Evolutionary conservation across 1,140 invertebrate genomes (phyloP).

Genomic region (Steinernema feltiae): DNA sequence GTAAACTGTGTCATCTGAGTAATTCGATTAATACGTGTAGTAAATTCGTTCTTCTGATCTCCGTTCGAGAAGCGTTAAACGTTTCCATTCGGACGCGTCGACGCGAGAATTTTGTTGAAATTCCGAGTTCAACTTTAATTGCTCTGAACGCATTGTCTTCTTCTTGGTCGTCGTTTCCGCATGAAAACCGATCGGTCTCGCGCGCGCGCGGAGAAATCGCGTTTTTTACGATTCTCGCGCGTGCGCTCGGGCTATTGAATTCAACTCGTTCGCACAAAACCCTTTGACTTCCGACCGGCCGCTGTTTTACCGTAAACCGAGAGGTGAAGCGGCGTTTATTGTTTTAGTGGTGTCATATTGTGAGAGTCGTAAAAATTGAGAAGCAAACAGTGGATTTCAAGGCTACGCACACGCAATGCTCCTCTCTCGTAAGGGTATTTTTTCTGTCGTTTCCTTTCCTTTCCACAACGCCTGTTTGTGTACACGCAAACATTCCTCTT

Average conservation of each 20-base stretch:
- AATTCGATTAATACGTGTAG: too few species aligned
- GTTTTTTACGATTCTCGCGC: background rate
- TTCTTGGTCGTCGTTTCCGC: background rate
- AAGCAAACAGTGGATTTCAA: conserved; percentile 7
- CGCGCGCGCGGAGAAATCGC: conserved; percentile 1
- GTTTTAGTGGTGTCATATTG: background rate
- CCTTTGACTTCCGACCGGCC: background rate
- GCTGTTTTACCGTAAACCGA: background rate
- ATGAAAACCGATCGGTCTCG: background rate
- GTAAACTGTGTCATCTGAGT: too few species aligned
- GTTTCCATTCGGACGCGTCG: background rate
- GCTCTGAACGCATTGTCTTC: background rate
- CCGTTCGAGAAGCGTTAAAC: background rate
- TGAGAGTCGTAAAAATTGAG: background rate
- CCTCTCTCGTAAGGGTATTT: background rate
- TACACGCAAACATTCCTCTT: too few species aligned
- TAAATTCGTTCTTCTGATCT: too few species aligned
- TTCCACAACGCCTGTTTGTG: too few species aligned
- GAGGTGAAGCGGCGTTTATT: conserved; percentile 10
- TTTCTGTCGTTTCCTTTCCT: background rate
- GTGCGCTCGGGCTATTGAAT: background rate
- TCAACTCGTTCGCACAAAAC: background rate
- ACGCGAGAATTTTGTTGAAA: background rate
- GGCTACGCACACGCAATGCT: background rate
- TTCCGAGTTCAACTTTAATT: conserved; percentile 1